Evolutionary conservation across 2,113 vertebrate species (phyloP), one percentile per base, ranked within the genome.

Genomic region (Alectura lathami): DNA sequence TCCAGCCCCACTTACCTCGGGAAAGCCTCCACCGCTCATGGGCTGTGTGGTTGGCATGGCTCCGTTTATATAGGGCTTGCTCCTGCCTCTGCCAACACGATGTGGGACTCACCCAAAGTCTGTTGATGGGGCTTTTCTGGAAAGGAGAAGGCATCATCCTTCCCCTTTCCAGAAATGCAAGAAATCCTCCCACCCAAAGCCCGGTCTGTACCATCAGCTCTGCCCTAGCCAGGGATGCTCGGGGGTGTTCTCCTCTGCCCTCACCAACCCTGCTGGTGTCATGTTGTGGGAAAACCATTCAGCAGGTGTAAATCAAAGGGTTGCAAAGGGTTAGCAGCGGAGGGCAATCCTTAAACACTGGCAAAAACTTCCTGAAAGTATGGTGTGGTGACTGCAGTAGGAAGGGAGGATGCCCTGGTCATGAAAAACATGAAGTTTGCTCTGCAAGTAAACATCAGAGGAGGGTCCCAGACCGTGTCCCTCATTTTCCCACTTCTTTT

Each of bases 151-250:
- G 50, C 0, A 5, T 7, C 2, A 0, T 85, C 68, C 94, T 96
- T 96, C 94, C 86, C 26, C 80, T 92, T 94, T 11, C 1, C 24
- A 47, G 59, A 50, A 94, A 80, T 3, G 24, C 7, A 43, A 27
- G 45, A 78, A 84, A 62, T 34, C 21, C 70, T 57, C 89, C 47
- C 16, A 0, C 42, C 36, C n/a, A n/a, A n/a, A n/a, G n/a, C n/a
- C 6, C 0, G 13, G 43, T 40, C 54, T 0, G 2, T 3, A 4
- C 4, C 38, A 40, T 36, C 60, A 62, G 59, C 26, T 11, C 60
- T 63, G 48, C 2, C 60, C 34, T 0, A 0, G 24, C 9, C 5
- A 3, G 21, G 45, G 30, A 12, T 24, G 40, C 34, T 42, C 4
- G 0, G 45, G 48, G 13, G 8, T 8, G 10, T 77, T 82, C 34